Evolutionary conservation across 1,140 invertebrate species (phyloP).

Genomic region (Ips nitidus): DNA sequence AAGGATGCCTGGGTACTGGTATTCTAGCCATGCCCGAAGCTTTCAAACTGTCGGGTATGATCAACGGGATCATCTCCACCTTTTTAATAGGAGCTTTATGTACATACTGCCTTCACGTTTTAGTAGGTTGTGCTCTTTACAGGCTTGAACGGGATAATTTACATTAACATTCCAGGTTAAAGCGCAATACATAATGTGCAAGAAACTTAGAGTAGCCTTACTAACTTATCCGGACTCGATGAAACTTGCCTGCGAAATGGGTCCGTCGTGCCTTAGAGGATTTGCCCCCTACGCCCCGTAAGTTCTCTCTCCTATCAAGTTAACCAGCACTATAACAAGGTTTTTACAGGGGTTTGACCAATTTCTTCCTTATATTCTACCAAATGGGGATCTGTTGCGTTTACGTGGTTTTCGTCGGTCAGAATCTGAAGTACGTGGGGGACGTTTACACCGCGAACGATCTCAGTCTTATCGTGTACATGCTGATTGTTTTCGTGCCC

Average conservation of each 20-base stretch:
- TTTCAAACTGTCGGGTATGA: constrained; percentile 68
- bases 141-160: neutral
- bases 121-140: constrained; percentile 55
- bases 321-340: neutral
- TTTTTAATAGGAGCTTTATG: constrained; percentile 65
- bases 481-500: constrained; percentile 63
- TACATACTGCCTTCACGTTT: constrained; percentile 70
- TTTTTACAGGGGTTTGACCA: constrained; percentile 59
- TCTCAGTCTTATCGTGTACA: constrained; percentile 51
- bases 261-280: constrained; percentile 58
- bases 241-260: constrained; percentile 61
- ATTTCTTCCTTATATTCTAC: constrained; percentile 74
- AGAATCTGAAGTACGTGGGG: constrained; percentile 66
- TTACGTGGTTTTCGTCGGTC: constrained; percentile 82
- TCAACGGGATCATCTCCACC: constrained; percentile 62
- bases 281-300: constrained; percentile 61
- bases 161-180: constrained; percentile 49
- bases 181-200: constrained; percentile 50
- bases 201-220: constrained; percentile 47
- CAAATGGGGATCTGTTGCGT: constrained; percentile 89
- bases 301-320: constrained; percentile 24
- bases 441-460: constrained; percentile 54
- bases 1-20: constrained; percentile 73
- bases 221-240: constrained; percentile 66
- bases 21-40: constrained; percentile 76